These are phyloP conservation scores for Cyanoramphus novaezelandiae DNA, from an alignment of 2,113 vertebrate genomes.

Conservation along the genomic window DNA sequence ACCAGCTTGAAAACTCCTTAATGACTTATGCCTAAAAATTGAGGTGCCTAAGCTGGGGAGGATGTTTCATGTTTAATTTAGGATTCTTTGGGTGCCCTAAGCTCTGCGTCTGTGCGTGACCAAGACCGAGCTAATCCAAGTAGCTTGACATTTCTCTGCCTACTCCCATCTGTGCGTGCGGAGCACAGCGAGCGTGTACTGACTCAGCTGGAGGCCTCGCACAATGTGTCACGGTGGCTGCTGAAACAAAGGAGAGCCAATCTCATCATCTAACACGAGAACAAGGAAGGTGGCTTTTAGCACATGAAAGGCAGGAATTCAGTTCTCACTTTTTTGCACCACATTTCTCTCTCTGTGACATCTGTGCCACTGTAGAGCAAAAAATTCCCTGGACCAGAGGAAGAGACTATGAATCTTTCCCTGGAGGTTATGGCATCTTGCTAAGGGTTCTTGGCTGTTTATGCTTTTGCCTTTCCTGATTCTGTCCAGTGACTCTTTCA, in stretches of 20 bases:
- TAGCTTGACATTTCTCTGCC: conserved; percentile 61
- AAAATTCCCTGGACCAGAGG: not conserved
- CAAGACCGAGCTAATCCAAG: conserved; percentile 33
- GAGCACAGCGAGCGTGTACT: not conserved
- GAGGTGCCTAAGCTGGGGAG: not conserved
- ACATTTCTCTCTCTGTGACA: not conserved
- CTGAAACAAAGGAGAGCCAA: conserved; percentile 28
- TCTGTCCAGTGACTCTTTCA: not conserved
- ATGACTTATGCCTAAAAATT: not conserved
- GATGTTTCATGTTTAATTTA: not conserved
- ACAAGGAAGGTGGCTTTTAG: not conserved
- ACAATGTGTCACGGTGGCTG: not conserved
- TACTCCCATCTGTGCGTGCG: conserved; percentile 16
- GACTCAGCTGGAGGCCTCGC: conserved; percentile 38
- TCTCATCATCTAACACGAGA: not conserved
- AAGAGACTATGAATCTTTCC: not conserved
- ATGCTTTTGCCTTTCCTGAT: not conserved
- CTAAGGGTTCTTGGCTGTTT: not conserved
- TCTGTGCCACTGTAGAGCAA: not conserved
- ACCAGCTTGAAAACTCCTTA: not conserved
- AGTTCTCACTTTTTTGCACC: not conserved
- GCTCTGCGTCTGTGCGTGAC: conserved; percentile 4
- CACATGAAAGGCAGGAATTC: not conserved
- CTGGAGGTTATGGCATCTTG: not conserved
- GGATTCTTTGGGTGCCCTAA: not conserved